phyloP scores from a whole-genome alignment of 2,797 vertebrate genomes.

The Melanotaenia boesemani region DNA sequence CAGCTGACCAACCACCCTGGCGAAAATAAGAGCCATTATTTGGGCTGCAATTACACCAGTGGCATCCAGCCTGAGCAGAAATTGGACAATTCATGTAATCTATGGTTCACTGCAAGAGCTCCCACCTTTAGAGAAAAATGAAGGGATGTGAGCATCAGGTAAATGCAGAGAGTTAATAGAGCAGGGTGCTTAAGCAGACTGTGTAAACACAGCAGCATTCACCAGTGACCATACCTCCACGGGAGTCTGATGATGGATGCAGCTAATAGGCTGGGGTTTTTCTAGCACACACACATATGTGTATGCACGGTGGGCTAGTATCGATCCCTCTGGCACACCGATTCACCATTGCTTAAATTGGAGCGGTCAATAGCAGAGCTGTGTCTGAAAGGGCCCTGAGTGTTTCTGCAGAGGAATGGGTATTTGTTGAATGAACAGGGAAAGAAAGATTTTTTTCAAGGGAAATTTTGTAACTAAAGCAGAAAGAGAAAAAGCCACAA shows the following conservation, averaged over 20 bases:
- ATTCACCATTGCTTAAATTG: constrained; percentile 62
- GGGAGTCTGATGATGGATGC: constrained; percentile 67
- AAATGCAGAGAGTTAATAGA: constrained; percentile 63
- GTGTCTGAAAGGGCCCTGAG: constrained; percentile 41
- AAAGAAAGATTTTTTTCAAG: not conserved
- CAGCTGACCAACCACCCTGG: constrained; percentile 22
- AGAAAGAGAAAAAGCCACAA: constrained; percentile 19
- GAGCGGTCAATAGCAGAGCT: constrained; percentile 65
- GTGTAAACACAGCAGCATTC: constrained; percentile 60
- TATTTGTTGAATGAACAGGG: constrained; percentile 24
- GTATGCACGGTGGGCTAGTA: constrained; percentile 25
- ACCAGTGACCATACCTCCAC: constrained; percentile 39
- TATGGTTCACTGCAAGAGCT: constrained; percentile 44
- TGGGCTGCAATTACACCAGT: constrained; percentile 54
- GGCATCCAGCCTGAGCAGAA: constrained; percentile 55
- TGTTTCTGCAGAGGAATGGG: constrained; percentile 49
- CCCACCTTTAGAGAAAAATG: constrained; percentile 40
- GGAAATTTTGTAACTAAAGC: constrained; percentile 1
- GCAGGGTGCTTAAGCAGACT: constrained; percentile 45
- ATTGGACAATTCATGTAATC: constrained; percentile 60
- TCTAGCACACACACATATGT: constrained; percentile 37
- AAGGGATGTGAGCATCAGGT: constrained; percentile 55
- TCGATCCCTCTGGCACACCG: constrained; percentile 58
- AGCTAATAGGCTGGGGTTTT: constrained; percentile 55
- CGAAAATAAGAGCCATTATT: constrained; percentile 52